Percentiles rank a stretch among this genome's conserved stretches.
Evolutionary conservation across 2,113 vertebrate genomes (phyloP).

Genomic region (Indicator maculatus): DNA sequence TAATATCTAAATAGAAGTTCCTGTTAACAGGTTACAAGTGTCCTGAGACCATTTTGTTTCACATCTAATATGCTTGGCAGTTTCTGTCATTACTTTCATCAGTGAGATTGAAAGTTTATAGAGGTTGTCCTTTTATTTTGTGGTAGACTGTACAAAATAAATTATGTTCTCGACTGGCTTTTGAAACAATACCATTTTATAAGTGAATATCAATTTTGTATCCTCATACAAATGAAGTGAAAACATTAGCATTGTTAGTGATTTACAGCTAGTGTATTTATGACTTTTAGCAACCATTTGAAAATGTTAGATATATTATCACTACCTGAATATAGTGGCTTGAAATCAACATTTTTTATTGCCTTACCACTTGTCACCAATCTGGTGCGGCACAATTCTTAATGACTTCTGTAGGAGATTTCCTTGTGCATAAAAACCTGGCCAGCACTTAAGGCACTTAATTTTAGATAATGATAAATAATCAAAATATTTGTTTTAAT

Average conservation of each 20-base stretch:
- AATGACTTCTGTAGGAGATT: not conserved
- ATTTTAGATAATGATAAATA: not conserved
- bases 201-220: not conserved
- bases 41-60: not conserved
- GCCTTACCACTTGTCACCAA: not conserved
- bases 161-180: fast-evolving
- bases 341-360: not conserved
- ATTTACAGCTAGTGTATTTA: not conserved
- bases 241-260: not conserved
- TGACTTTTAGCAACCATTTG: not conserved
- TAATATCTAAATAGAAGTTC: not conserved
- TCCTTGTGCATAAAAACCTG: not conserved
- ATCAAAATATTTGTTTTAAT: not conserved
- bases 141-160: not conserved
- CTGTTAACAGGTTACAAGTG: not conserved
- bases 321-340: not conserved
- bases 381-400: not conserved
- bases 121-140: not conserved
- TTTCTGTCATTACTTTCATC: not conserved
- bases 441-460: not conserved
- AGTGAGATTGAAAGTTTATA: not conserved
- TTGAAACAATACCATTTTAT: not conserved
- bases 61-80: not conserved
- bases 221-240: not conserved
- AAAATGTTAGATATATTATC: not conserved